Base-by-base conservation (phyloP, 2,113 vertebrate species). In the Paratilapia polleni region DNA sequence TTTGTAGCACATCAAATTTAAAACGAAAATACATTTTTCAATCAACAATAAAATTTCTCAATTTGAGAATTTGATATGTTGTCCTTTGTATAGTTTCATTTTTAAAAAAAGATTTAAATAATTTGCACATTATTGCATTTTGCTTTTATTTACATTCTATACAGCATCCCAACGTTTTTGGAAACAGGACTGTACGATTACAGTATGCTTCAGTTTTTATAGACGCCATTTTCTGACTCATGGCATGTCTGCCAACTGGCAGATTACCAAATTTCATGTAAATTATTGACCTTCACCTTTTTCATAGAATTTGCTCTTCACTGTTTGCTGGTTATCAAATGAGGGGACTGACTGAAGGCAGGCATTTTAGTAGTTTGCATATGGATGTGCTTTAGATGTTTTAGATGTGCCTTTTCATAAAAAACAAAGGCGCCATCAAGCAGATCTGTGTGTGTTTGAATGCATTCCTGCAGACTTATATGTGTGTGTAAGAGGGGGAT, bases 341-440 rank as follows among this genome's bases (percentile, higher is more conserved):
- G 28, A 24, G 43, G 28, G 43, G 22, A 49, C 28, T 56, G 79
- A 86, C 85, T 66, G 61, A 54, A 85, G 80, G 75, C 78, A 47
- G 76, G 22, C 24, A 77, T 83, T 64, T 79, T 64, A 66, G 81
- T 88, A 82, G 86, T 88, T 93, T 91, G 86, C 91, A 92, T 88
- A 89, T 91, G 92, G 91, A 86, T 85, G 64, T 80, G 64, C 85
- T 90, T 84, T 81, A 80, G 86, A 88, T 90, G 82, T 80, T 91
- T 87, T 88, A 73, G 24, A 91, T 92, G 87, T 81, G 76, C 78
- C 58, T 86, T 63, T 77, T 77, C 62, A 26, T 82, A 84, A 87
- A 84, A 78, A 84, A 87, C 68, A 88, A 87, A 80, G 60, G 63
- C 70, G 1, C 61, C 14, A 15, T 76, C 77, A 84, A 70, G 84